Base-by-base conservation (phyloP, 1,140 invertebrate genomes). In the Drosophila saltans region DNA sequence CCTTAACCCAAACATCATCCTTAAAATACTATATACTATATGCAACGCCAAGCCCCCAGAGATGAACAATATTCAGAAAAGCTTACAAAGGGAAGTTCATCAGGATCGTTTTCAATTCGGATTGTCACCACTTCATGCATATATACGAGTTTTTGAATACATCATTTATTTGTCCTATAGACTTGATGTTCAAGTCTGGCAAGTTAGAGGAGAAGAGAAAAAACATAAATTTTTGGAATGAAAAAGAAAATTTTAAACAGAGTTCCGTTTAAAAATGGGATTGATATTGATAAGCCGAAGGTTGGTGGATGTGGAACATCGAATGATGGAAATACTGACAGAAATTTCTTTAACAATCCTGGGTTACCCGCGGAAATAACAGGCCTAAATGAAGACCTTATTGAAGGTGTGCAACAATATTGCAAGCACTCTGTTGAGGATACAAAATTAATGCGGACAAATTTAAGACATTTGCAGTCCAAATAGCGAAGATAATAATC, bases 101-200 rank as follows among this genome's bases (percentile, higher is more conserved):
- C 8, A 9, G 52, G 52, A 56, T 56, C 52, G 52, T 3, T 11
- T 10, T 30, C 3, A 30, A 7, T 56, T 26, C 7, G 52, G 10
- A 5, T 56, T 56, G 52, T 56, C 52, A 26, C 26, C 52, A 10
- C 43, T 45, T 45, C 43, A 45, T 62, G 16, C 60, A 6, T 40
- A 41, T n/a, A 62, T 40, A 24, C 2, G 60, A 21, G 16, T 63
- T 63, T 63, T 63, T 62, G 75, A 81, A 72, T 82, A 72, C 56
- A 66, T 80, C 36, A 63, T 80, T 36, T 71, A 80, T 62, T 62
- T 82, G 24, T 58, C 80, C 28, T 83, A 80, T 57, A 66, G 71
- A 55, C 69, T 72, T 24, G 71, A 86, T 16, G 24, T 79, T 21
- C 69, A 80, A 65, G 69, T 69, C 16, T 16, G 16, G 16, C 16